Evolutionary conservation across 2,888 invertebrate genomes (phyloP).

Genomic region (Agonopterix heracliana): DNA sequence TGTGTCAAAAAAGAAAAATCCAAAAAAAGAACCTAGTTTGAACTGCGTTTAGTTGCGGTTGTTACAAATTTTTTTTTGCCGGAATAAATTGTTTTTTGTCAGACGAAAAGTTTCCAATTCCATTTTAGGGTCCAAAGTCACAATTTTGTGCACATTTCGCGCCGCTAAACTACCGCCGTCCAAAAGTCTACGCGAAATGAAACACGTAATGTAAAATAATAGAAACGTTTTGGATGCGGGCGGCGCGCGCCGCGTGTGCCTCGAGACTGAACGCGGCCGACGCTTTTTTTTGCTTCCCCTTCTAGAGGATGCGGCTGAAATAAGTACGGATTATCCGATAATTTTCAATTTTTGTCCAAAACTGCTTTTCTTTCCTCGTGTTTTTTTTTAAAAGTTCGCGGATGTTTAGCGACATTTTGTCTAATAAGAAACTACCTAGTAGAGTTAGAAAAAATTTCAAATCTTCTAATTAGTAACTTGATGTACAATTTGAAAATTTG

Average conservation of each 20-base stretch:
- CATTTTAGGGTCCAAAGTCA: constrained; percentile 64
- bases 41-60: constrained; percentile 69
- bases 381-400: too few species aligned
- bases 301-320: constrained; percentile 58
- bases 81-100: constrained; percentile 48
- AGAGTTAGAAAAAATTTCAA: too few species aligned
- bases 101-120: constrained; percentile 44
- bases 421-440: too few species aligned
- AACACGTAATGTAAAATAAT: constrained; percentile 73
- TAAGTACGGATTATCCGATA: constrained; percentile 48
- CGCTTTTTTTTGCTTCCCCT: constrained; percentile 64
- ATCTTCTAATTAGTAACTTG: too few species aligned
- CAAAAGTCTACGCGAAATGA: constrained; percentile 73
- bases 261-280: constrained; percentile 49
- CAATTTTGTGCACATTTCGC: constrained; percentile 63
- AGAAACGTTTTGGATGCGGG: constrained; percentile 61
- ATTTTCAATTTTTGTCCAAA: constrained; percentile 18
- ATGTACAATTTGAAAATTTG: too few species aligned
- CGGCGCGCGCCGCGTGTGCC: constrained; percentile 64
- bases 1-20: constrained; percentile 37
- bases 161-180: constrained; percentile 62
- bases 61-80: constrained; percentile 37
- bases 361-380: too few species aligned
- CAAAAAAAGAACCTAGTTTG: constrained; percentile 59
- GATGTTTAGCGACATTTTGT: too few species aligned